Evolutionary conservation across 2,888 invertebrate species (phyloP).

Genomic region (Lepidocyrtoides sp.): DNA sequence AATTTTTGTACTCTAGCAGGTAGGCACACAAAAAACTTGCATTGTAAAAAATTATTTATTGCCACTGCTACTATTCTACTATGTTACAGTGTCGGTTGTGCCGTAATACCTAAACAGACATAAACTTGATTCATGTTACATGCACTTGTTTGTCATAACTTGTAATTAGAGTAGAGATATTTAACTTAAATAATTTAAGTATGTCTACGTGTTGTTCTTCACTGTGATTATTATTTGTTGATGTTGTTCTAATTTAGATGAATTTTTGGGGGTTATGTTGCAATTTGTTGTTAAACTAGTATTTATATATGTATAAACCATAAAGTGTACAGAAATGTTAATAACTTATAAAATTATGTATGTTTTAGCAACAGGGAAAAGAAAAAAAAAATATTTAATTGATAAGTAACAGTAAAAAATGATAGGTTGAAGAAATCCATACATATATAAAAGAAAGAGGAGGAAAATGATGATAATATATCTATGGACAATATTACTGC

Average conservation of each 20-base stretch:
- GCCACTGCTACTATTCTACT: too few species aligned
- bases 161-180: too few species aligned
- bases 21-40: too few species aligned
- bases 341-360: neutral
- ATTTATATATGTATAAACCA: neutral
- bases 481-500: constrained; percentile 47
- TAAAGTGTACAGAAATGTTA: neutral
- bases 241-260: neutral
- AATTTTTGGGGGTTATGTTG: constrained; percentile 18
- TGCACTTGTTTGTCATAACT: too few species aligned
- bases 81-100: too few species aligned
- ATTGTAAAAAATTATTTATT: too few species aligned
- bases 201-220: constrained; percentile 53
- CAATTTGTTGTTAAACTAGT: constrained; percentile 3
- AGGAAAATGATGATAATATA: constrained; percentile 9
- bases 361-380: neutral
- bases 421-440: neutral
- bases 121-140: too few species aligned
- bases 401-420: neutral
- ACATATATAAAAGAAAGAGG: neutral
- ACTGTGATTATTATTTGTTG: constrained; percentile 64
- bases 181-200: too few species aligned
- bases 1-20: too few species aligned
- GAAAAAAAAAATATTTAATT: neutral
- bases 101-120: too few species aligned